Evolutionary conservation across 2,888 invertebrate species (phyloP).

Genomic region (Bimastos eiseni): DNA sequence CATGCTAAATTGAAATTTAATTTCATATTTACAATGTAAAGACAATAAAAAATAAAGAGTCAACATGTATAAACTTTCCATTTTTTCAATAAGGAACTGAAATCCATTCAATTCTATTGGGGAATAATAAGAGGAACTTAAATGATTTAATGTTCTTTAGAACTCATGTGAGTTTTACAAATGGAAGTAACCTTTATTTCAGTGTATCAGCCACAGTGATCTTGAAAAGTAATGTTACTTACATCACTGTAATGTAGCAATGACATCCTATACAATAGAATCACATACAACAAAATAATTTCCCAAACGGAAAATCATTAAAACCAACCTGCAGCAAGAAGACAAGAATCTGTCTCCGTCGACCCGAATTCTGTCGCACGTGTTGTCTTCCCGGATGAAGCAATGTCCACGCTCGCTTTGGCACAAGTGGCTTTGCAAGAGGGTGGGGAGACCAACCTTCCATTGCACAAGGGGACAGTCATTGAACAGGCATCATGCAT

Average conservation of each 20-base stretch:
- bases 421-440: not conserved
- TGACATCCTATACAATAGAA: not conserved
- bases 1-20: not conserved
- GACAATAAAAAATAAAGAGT: not conserved
- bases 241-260: not conserved
- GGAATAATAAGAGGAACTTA: not conserved
- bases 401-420: constrained; percentile 22
- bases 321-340: constrained; percentile 18
- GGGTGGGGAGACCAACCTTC: constrained; percentile 18
- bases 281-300: not conserved
- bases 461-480: not conserved
- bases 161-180: too few relatives aligned
- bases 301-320: not conserved
- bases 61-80: not conserved
- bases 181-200: not conserved
- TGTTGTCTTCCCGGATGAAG: constrained; percentile 23
- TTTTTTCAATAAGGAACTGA: not conserved
- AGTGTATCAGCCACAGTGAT: not conserved
- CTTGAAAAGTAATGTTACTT: not conserved
- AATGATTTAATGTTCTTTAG: too few relatives aligned
- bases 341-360: not conserved
- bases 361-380: not conserved
- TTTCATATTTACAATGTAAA: not conserved
- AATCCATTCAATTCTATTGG: not conserved
- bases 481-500: not conserved